A percentile compares a stretch with the other conserved stretches of the same genome.
phyloP scores from a whole-genome alignment of 2,888 invertebrate genomes.

The Drosophila recens region DNA sequence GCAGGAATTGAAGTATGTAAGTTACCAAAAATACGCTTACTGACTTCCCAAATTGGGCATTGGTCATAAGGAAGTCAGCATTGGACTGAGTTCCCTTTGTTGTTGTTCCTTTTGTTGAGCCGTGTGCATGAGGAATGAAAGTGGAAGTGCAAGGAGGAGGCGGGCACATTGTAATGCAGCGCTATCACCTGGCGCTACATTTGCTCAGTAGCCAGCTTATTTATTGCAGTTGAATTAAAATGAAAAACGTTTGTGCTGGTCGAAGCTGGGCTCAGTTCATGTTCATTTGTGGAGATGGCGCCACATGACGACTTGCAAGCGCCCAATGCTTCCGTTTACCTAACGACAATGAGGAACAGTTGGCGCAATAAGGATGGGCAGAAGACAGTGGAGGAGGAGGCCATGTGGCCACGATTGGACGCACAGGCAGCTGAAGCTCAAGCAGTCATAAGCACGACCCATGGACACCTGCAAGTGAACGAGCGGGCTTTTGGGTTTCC shows the following conservation, averaged over 20 bases:
- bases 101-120: conserved; percentile 27
- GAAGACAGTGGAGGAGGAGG: neutral
- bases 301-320: conserved; percentile 40
- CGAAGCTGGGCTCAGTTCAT: conserved; percentile 52
- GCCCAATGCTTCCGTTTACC: conserved; percentile 51
- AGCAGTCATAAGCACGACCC: conserved; percentile 74
- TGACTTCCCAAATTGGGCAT: conserved; percentile 29
- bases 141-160: neutral
- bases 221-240: conserved; percentile 71
- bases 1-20: too few relatives aligned
- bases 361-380: conserved; percentile 25
- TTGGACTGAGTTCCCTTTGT: conserved; percentile 27
- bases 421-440: conserved; percentile 42
- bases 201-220: conserved; percentile 59
- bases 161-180: conserved; percentile 50
- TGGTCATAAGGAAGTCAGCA: conserved; percentile 30
- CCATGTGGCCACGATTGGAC: conserved; percentile 48
- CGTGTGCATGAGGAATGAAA: neutral
- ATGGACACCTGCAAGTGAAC: conserved; percentile 68
- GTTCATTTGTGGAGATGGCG: conserved; percentile 46
- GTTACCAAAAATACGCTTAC: neutral
- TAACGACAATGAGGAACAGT: conserved; percentile 52
- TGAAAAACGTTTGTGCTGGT: conserved; percentile 60
- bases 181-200: conserved; percentile 60
- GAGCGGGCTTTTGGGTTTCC: conserved; percentile 42